phyloP scores from a whole-genome alignment of 1,140 invertebrate genomes.

The Lepidurus arcticus region DNA sequence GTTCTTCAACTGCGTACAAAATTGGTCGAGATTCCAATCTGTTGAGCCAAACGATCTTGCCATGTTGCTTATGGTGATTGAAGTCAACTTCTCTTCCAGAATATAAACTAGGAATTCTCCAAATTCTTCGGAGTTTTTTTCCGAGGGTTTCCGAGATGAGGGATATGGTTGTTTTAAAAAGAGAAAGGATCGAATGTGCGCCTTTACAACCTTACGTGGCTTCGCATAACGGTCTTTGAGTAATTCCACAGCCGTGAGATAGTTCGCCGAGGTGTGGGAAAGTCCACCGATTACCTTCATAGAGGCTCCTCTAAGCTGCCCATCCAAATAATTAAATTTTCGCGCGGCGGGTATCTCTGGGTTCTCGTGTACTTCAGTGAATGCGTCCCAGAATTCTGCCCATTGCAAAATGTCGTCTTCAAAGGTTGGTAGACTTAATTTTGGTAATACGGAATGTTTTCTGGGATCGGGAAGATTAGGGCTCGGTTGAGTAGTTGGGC shows the following conservation, averaged over 20 bases:
- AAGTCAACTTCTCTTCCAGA: conserved; percentile 19
- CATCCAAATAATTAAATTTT: conserved; percentile 24
- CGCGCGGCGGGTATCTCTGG: not conserved
- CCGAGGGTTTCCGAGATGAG: not conserved
- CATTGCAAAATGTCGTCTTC: not conserved
- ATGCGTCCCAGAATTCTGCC: conserved; percentile 4
- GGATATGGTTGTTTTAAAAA: not conserved
- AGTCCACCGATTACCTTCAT: not conserved
- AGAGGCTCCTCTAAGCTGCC: not conserved
- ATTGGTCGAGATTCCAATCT: conserved; percentile 26
- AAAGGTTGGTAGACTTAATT: not conserved
- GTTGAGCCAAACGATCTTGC: not conserved
- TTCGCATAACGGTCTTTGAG: conserved; percentile 25
- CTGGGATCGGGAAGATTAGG: not conserved
- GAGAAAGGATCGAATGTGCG: conserved; percentile 25
- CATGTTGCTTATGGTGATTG: not conserved
- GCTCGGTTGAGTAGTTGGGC: not conserved
- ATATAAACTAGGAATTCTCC: conserved; percentile 29
- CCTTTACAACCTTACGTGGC: conserved; percentile 16
- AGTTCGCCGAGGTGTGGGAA: conserved; percentile 18
- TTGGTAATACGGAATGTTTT: conserved; percentile 1
- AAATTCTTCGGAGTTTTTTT: conserved; percentile 13
- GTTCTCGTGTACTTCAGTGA: not conserved
- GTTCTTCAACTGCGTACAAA: not conserved
- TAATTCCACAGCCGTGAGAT: not conserved